A percentile compares a stretch with the other conserved stretches of the same genome.
Evolutionary conservation across 2,888 invertebrate species (phyloP).

Genomic region (Clusia tigrina): DNA sequence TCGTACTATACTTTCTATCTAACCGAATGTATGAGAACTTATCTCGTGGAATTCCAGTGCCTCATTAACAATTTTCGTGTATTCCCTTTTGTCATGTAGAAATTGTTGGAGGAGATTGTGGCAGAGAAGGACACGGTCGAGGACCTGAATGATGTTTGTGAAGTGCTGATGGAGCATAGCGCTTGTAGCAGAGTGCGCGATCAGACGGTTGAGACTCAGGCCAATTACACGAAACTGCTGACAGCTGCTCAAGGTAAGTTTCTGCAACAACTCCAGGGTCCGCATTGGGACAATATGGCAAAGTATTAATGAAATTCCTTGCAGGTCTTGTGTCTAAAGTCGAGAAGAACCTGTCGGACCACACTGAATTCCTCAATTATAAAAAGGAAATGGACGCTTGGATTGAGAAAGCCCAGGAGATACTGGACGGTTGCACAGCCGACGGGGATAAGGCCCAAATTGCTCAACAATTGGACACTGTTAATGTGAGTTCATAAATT

Average conservation of each 20-base stretch:
- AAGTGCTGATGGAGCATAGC: slow-evolving; percentile 84
- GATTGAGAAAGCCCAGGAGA: slow-evolving; percentile 82
- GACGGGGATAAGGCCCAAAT: slow-evolving; percentile 81
- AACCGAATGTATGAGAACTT: not conserved
- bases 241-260: slow-evolving; percentile 76
- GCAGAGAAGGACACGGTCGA: slow-evolving; percentile 81
- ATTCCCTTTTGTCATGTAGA: slow-evolving; percentile 50
- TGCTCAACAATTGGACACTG: slow-evolving; percentile 81
- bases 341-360: slow-evolving; percentile 89
- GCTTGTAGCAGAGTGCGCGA: slow-evolving; percentile 86
- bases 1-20: not conserved
- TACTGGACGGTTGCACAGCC: slow-evolving; percentile 82
- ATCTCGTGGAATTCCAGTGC: not conserved
- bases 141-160: slow-evolving; percentile 86
- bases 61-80: not conserved
- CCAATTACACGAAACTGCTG: slow-evolving; percentile 79
- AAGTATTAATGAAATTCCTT: too few species aligned
- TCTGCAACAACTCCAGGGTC: not conserved
- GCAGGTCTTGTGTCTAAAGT: slow-evolving; percentile 78
- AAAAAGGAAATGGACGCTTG: slow-evolving; percentile 85
- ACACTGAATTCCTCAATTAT: slow-evolving; percentile 88
- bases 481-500: slow-evolving; percentile 69
- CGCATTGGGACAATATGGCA: not conserved
- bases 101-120: slow-evolving; percentile 77
- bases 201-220: slow-evolving; percentile 84